Conservation (phyloP, 1,140 invertebrate genomes). For the Phymastichus coffea region DNA sequence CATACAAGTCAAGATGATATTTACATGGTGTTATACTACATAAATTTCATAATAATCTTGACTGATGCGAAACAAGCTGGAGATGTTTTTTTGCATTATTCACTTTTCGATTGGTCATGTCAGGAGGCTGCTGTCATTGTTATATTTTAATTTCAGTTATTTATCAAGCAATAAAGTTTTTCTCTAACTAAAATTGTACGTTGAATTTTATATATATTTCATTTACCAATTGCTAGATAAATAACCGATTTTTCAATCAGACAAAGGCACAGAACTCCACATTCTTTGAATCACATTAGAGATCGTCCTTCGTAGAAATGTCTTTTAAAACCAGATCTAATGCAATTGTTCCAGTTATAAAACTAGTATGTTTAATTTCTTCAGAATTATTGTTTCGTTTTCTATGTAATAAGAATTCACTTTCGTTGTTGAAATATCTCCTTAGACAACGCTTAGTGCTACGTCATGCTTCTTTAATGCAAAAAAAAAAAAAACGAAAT, state of each 20-base stretch:
- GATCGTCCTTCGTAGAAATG: neutral
- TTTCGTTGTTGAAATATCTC: conserved; percentile 12
- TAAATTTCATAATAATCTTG: too few species aligned
- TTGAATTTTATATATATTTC: conserved; percentile 1
- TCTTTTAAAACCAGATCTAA: neutral
- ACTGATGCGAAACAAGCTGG: too few species aligned
- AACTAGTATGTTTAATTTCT: neutral
- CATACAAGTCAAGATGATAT: conserved; percentile 23
- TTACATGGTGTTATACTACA: conserved; percentile 18
- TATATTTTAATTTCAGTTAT: too few species aligned
- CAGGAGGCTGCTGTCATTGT: conserved; percentile 22
- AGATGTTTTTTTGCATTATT: too few species aligned
- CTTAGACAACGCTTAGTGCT: too few species aligned
- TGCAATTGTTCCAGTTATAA: neutral
- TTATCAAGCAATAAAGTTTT: too few species aligned
- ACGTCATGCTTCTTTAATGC: too few species aligned
- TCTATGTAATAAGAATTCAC: neutral
- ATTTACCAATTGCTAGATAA: conserved; percentile 3
- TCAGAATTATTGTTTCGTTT: neutral
- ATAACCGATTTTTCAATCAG: neutral
- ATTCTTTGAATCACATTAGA: conserved; percentile 8
- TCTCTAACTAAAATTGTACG: too few species aligned
- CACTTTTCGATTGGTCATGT: conserved; percentile 19
- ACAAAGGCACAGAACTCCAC: conserved; percentile 22
- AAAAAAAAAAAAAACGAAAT: too few species aligned